Evolutionary conservation across 2,888 invertebrate species (phyloP).

Genomic region (Cyclophora albipunctata): DNA sequence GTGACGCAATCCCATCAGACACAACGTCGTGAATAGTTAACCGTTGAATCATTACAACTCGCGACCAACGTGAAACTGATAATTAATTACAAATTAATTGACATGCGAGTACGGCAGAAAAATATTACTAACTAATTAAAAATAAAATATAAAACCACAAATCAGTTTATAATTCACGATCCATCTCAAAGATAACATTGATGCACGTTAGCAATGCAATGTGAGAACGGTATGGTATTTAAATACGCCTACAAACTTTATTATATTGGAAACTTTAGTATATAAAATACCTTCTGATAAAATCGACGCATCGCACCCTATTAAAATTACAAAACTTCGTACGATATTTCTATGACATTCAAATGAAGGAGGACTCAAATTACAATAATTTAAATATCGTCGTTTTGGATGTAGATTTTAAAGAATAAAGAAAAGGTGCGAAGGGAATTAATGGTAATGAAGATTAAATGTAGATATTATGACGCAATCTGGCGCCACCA

Average conservation of each 20-base stretch:
- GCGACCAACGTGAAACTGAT: too few relatives aligned
- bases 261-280: background rate
- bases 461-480: slow-evolving; percentile 6
- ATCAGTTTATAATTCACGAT: slow-evolving; percentile 12
- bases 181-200: slow-evolving; percentile 15
- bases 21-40: slow-evolving; percentile 9
- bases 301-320: background rate
- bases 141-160: too few relatives aligned
- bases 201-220: slow-evolving; percentile 17
- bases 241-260: slow-evolving; percentile 27
- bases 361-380: too few relatives aligned
- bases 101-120: background rate
- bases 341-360: background rate
- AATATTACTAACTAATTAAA: too few relatives aligned
- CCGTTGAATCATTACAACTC: slow-evolving; percentile 17
- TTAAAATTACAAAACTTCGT: background rate
- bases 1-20: slow-evolving; percentile 25
- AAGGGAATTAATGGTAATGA: slow-evolving; percentile 4
- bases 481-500: slow-evolving; percentile 5
- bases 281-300: background rate
- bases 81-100: background rate
- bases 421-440: background rate
- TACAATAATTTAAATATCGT: background rate
- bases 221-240: slow-evolving; percentile 34
- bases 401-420: background rate